These are phyloP conservation scores for Ceratothoa steindachneri DNA, from an alignment of 2,888 invertebrate species.

Conservation along the genomic window DNA sequence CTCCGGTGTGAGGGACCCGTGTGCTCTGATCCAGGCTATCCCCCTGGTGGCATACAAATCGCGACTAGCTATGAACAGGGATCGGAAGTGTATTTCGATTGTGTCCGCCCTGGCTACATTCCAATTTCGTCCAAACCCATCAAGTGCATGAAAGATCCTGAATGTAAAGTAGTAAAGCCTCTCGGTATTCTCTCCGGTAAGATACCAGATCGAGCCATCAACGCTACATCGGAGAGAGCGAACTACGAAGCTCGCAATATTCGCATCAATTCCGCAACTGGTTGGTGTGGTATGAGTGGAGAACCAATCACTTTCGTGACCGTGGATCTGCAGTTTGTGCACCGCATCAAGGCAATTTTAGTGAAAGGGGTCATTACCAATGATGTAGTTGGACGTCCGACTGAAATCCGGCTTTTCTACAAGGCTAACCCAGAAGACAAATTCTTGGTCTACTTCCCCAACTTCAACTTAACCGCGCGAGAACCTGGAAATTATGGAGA, in stretches of 20 bases:
- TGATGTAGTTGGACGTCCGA: constrained; percentile 90
- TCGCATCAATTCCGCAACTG: constrained; percentile 83
- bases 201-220: constrained; percentile 91
- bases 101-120: constrained; percentile 85
- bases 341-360: constrained; percentile 82
- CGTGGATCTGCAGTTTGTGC: constrained; percentile 89
- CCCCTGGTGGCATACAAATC: constrained; percentile 83
- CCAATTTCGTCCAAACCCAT: constrained; percentile 86
- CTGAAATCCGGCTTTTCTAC: constrained; percentile 94
- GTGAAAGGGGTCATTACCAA: constrained; percentile 93
- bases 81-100: constrained; percentile 69
- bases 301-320: constrained; percentile 94
- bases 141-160: constrained; percentile 83
- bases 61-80: constrained; percentile 62
- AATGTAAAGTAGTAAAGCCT: constrained; percentile 87
- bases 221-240: constrained; percentile 80
- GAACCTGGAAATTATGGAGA: constrained; percentile 96
- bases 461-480: constrained; percentile 88
- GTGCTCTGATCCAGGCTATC: constrained; percentile 90
- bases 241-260: constrained; percentile 88
- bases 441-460: constrained; percentile 94
- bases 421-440: constrained; percentile 90
- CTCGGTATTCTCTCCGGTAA: constrained; percentile 83
- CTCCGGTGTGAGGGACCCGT: constrained; percentile 93
- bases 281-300: constrained; percentile 95